A percentile compares a stretch with the other conserved stretches of the same genome.
Evolutionary conservation across 2,113 vertebrate species (phyloP).

Genomic region (Mugil cephalus): DNA sequence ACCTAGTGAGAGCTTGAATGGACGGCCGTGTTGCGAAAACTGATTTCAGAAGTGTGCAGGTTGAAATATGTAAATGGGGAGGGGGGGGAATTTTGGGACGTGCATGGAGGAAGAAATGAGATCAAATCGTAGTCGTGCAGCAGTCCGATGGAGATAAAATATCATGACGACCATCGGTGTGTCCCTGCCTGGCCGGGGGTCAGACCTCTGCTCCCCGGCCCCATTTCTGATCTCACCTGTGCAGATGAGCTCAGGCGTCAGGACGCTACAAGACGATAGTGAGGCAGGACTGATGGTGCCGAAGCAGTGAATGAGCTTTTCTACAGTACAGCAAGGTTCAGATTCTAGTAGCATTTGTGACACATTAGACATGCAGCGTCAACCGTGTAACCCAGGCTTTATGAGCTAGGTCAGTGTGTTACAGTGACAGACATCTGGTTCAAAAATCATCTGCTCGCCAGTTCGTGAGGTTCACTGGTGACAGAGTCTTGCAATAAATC

Average conservation of each 20-base stretch:
- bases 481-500: too few relatives aligned
- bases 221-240: not conserved
- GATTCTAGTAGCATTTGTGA: slow-evolving; percentile 18
- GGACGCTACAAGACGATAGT: not conserved
- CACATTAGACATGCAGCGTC: slow-evolving; percentile 13
- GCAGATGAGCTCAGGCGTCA: not conserved
- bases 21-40: too few relatives aligned
- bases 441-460: too few relatives aligned
- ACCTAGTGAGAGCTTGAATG: not conserved
- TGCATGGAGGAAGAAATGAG: not conserved
- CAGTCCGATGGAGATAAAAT: too few relatives aligned
- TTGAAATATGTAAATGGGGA: too few relatives aligned
- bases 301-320: slow-evolving; percentile 1
- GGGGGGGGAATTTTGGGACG: too few relatives aligned
- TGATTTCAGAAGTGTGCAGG: not conserved
- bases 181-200: too few relatives aligned
- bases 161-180: too few relatives aligned
- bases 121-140: too few relatives aligned
- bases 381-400: not conserved
- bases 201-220: not conserved
- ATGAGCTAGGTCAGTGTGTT: slow-evolving; percentile 1
- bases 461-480: too few relatives aligned
- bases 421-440: slow-evolving; percentile 1
- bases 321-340: too few relatives aligned
- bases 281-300: not conserved